Percentiles rank a stretch among this genome's conserved stretches.
phyloP scores from a whole-genome alignment of 53 echinoderm and acorn worm species.

The Stichopus horrens region DNA sequence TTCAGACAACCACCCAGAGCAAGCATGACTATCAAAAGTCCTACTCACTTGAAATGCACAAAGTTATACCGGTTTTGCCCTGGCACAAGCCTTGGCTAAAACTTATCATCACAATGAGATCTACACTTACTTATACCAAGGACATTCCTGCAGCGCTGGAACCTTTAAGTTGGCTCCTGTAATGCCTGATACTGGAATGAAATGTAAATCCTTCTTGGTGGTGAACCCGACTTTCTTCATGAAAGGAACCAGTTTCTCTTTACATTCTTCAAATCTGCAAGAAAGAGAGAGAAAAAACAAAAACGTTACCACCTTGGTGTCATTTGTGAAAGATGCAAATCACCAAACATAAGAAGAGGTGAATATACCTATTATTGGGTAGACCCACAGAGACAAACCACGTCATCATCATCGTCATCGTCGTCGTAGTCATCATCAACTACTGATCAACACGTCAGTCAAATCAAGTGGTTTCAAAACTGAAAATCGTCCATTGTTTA shows the following conservation, averaged over 20 bases:
- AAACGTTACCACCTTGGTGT: background rate
- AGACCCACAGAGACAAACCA: too few species aligned
- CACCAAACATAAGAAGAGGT: too few species aligned
- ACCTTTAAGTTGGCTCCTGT: slow-evolving; percentile 92
- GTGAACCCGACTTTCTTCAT: slow-evolving; percentile 95
- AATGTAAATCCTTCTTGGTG: slow-evolving; percentile 92
- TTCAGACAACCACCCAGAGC: background rate
- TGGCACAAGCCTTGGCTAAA: background rate
- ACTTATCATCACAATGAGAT: background rate
- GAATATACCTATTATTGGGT: too few species aligned
- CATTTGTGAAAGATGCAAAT: too few species aligned
- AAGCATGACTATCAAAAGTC: too few species aligned
- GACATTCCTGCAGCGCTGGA: slow-evolving; percentile 53
- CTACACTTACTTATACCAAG: slow-evolving; percentile 86
- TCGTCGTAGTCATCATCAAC: too few species aligned
- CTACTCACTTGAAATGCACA: too few species aligned
- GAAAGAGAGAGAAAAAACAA: background rate
- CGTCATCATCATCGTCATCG: too few species aligned
- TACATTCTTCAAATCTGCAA: slow-evolving; percentile 79
- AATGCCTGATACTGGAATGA: slow-evolving; percentile 98
- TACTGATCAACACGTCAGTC: too few species aligned
- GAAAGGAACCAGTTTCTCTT: slow-evolving; percentile 90
- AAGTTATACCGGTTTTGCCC: background rate
- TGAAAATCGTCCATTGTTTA: too few species aligned
- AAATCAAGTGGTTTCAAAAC: too few species aligned